phyloP scores from a whole-genome alignment of 2,797 vertebrate genomes.

The Clarias platycephalus region DNA sequence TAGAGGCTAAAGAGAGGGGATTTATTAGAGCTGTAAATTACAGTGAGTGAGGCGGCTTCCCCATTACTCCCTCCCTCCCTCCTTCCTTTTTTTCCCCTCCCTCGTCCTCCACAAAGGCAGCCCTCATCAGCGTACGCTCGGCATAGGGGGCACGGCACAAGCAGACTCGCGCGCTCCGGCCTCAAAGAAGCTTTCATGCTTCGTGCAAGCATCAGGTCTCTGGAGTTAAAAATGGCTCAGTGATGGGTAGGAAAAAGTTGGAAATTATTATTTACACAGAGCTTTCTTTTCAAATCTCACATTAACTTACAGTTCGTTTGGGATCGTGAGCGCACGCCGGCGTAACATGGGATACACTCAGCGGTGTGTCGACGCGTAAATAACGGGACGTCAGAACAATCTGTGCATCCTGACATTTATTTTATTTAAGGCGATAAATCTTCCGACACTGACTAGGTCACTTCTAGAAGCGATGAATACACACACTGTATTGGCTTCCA shows the following conservation, averaged over 20 bases:
- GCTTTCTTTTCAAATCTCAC: neutral
- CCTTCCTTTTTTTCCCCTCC: neutral
- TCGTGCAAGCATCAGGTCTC: neutral
- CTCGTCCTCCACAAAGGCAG: constrained; percentile 45
- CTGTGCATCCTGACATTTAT: constrained; percentile 46
- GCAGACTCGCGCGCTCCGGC: constrained; percentile 1
- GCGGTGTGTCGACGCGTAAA: neutral
- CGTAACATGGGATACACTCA: too few species aligned
- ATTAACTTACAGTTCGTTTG: too few species aligned
- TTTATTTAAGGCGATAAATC: constrained; percentile 50
- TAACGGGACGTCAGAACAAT: constrained; percentile 22
- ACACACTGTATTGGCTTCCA: constrained; percentile 38
- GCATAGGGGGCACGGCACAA: constrained; percentile 2
- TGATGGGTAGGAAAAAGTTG: constrained; percentile 8
- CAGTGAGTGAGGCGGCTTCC: constrained; percentile 67
- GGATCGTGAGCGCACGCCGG: too few species aligned
- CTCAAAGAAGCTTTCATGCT: constrained; percentile 51
- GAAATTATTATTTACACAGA: constrained; percentile 28
- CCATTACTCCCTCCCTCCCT: constrained; percentile 26
- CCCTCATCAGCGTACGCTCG: constrained; percentile 41
- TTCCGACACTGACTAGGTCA: constrained; percentile 16
- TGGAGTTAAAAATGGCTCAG: neutral
- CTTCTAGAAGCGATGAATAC: constrained; percentile 49
- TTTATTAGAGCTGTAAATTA: constrained; percentile 79
- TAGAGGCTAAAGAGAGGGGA: constrained; percentile 76